phyloP scores from a whole-genome alignment of 2,113 vertebrate species.

The Pavo muticus region DNA sequence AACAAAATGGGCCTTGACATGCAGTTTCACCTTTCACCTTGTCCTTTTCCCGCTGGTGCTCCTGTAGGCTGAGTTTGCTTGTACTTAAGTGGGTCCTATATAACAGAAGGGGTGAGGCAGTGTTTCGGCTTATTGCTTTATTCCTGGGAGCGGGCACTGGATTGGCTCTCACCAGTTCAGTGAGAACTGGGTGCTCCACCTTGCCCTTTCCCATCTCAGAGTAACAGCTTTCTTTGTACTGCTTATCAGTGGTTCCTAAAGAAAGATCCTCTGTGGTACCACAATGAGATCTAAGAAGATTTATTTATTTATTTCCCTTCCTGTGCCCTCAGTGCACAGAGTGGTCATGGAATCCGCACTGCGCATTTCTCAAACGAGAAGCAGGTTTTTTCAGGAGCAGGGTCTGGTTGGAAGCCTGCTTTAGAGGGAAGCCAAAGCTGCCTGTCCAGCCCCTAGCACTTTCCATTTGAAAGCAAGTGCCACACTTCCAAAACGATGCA shows the following conservation, averaged over 20 bases:
- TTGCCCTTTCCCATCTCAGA: not conserved
- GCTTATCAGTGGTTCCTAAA: not conserved
- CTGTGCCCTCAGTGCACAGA: not conserved
- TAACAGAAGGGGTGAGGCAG: not conserved
- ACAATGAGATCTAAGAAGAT: not conserved
- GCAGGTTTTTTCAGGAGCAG: not conserved
- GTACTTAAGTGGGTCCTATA: not conserved
- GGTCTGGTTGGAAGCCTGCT: not conserved
- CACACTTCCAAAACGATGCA: not conserved
- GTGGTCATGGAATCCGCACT: not conserved
- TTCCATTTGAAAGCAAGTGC: not conserved
- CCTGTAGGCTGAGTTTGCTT: not conserved
- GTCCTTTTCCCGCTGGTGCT: not conserved
- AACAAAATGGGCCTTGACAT: not conserved
- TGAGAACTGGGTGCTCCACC: not conserved
- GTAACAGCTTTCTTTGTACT: not conserved
- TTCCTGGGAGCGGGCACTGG: not conserved
- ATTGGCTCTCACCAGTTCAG: not conserved
- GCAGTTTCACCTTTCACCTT: not conserved
- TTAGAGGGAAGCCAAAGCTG: not conserved
- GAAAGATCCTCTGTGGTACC: not conserved
- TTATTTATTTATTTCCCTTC: not conserved
- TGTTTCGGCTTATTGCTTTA: not conserved
- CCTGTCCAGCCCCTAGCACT: not conserved
- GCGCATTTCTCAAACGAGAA: not conserved